phyloP scores from a whole-genome alignment of 2,113 vertebrate genomes.

The Antennarius striatus region DNA sequence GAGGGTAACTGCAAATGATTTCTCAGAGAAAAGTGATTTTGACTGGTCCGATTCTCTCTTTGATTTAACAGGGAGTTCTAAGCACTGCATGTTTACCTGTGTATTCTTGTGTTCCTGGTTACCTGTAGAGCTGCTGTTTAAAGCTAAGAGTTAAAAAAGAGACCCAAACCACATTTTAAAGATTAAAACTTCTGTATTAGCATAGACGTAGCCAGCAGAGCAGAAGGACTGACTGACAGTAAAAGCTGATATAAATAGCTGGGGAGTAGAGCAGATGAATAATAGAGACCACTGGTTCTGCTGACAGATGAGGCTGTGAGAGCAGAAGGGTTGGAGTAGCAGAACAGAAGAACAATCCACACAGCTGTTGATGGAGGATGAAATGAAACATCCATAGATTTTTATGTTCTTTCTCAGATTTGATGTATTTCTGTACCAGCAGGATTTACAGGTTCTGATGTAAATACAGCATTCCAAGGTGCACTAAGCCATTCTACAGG shows the following conservation, averaged over 20 bases:
- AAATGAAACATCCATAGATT: too few species aligned
- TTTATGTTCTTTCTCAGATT: too few species aligned
- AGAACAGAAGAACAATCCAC: not conserved
- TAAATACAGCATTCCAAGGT: too few species aligned
- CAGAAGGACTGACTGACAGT: constrained; percentile 66
- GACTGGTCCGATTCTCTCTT: too few species aligned
- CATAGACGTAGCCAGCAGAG: constrained; percentile 60
- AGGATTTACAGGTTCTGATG: too few species aligned
- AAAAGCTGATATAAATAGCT: constrained; percentile 79
- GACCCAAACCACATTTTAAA: constrained; percentile 6
- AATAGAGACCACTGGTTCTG: constrained; percentile 65
- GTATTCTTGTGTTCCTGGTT: not conserved
- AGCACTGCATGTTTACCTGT: not conserved
- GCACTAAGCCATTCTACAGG: too few species aligned
- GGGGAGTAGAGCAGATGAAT: constrained; percentile 72
- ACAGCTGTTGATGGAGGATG: not conserved
- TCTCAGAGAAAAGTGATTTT: not conserved
- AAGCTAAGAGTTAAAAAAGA: constrained; percentile 15
- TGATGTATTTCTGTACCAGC: too few species aligned
- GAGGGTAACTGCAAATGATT: not conserved
- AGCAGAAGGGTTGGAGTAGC: constrained; percentile 14
- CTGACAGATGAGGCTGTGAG: constrained; percentile 50
- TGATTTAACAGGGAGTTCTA: too few species aligned
- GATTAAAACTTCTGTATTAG: constrained; percentile 53
- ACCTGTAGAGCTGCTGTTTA: constrained; percentile 2